A percentile compares a stretch with the other conserved stretches of the same genome.
phyloP scores from a whole-genome alignment of 1,140 invertebrate species.

The Caligus rogercresseyi region DNA sequence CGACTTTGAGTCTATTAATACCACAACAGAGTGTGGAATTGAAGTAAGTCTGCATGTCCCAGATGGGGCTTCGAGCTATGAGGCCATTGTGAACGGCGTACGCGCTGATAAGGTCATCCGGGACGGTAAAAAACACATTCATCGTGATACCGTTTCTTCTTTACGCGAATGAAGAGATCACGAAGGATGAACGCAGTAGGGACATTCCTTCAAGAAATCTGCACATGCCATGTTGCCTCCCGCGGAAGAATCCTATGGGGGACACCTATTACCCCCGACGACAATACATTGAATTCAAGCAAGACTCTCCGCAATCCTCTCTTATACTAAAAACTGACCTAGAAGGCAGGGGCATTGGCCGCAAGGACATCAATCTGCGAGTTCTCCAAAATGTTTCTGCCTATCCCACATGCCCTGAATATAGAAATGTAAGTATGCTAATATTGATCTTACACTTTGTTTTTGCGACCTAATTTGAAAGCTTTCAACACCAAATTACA shows the following conservation, averaged over 20 bases:
- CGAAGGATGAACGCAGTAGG: not conserved
- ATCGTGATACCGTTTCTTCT: not conserved
- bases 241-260: not conserved
- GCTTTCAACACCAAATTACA: too few relatives aligned
- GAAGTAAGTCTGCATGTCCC: not conserved
- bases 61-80: not conserved
- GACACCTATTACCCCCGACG: not conserved
- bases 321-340: not conserved
- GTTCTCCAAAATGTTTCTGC: not conserved
- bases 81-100: not conserved
- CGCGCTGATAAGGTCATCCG: not conserved
- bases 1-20: not conserved
- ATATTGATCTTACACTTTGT: too few relatives aligned
- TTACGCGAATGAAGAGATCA: not conserved
- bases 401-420: not conserved
- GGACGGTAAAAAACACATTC: not conserved
- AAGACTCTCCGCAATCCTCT: not conserved
- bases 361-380: not conserved
- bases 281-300: not conserved
- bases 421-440: not conserved
- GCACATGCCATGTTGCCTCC: not conserved
- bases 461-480: too few relatives aligned
- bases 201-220: not conserved
- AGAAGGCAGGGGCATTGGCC: not conserved
- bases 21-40: not conserved